Base-by-base conservation (phyloP, 2,797 vertebrate species). In the Notamacropus eugenii region DNA sequence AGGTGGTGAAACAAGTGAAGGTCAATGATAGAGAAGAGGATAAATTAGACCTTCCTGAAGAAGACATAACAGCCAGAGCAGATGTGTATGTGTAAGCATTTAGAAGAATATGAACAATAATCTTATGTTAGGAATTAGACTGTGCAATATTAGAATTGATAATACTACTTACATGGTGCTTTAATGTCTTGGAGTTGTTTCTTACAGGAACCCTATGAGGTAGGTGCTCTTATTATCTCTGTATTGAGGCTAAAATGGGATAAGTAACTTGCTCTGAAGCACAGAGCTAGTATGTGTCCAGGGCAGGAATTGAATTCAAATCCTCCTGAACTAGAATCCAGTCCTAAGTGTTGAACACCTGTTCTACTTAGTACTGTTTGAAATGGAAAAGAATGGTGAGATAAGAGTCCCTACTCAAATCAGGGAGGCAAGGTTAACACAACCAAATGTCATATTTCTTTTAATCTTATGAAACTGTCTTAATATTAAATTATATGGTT, bases 1-100 rank as follows among this genome's bases (percentile, higher is more conserved):
- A 99, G 98, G 99, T 98, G 0, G 99, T 99, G 95, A 99, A 99
- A 98, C 99, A 99, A 98, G 99, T 99, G 95, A 99, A 99, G 99
- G 99, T 99, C 98, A 99, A 98, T 96, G 99, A 99, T 98, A 97
- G 99, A 98, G 99, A 99, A 93, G 99, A 99, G 1, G 99, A 99
- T 98, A 98, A 99, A 96, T 98, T 99, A 97, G 99, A 99, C 52
- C 98, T 99, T 93, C 99, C 99, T 0, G 99, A 99, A 98, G 99
- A 99, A 0, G 99, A 99, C 55, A 96, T 98, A 19, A 93, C 98
- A 34, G 97, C 98, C 19, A 98, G 98, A 98, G 97, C 96, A 93
- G 98, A 97, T 96, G 96, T 97, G 99, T 99, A 98, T 97, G 99
- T 98, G 97, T 93, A 90, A 67, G 9, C 91, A 82, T 56, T 74